Conservation (phyloP, 2,888 invertebrate species). For the Apamea monoglypha region DNA sequence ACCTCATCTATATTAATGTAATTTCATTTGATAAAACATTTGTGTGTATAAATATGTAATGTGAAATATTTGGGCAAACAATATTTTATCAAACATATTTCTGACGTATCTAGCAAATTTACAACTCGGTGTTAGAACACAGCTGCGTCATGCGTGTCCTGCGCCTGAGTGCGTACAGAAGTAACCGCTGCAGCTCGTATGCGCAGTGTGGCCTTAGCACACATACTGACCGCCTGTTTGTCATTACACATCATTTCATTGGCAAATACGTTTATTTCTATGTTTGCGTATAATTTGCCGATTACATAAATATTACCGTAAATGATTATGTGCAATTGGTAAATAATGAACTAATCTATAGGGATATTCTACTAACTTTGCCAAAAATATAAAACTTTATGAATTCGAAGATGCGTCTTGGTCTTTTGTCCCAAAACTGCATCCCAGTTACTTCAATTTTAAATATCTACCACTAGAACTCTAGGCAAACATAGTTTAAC, state of each 20-base stretch:
- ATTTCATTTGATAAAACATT: conserved; percentile 2
- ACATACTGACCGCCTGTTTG: conserved; percentile 61
- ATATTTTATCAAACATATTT: conserved; percentile 6
- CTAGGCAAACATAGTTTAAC: background rate
- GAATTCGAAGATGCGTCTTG: background rate
- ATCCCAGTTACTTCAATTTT: background rate
- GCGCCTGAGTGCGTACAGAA: conserved; percentile 45
- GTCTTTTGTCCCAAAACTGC: too few species aligned
- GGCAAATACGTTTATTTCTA: conserved; percentile 36
- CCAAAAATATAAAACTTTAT: background rate
- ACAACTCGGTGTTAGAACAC: conserved; percentile 34
- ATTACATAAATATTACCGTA: conserved; percentile 7
- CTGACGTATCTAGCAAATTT: conserved; percentile 40
- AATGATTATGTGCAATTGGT: background rate
- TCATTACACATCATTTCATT: conserved; percentile 53
- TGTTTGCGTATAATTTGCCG: conserved; percentile 7
- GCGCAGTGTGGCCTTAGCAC: conserved; percentile 59
- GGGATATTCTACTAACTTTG: background rate
- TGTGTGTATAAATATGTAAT: background rate
- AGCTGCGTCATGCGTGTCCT: conserved; percentile 54
- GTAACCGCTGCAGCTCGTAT: conserved; percentile 28
- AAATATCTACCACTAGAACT: background rate
- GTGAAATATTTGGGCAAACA: background rate
- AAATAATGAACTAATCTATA: background rate
- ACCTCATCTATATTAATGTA: background rate